Evolutionary conservation across 2,113 vertebrate species (phyloP).

Genomic region (Hypomesus transpacificus): DNA sequence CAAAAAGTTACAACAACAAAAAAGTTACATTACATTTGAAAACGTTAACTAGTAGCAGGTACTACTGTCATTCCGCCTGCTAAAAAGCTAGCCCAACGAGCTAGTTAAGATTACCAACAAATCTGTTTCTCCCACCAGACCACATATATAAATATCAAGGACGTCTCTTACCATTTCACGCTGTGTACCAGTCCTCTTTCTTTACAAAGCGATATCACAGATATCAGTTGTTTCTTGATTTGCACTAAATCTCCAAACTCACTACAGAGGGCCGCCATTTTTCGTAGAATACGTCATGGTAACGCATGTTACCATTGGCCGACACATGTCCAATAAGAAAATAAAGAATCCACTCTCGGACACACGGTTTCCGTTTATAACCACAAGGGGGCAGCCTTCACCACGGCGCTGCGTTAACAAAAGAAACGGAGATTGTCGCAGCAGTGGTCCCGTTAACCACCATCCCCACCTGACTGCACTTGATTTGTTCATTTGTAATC

Average conservation of each 20-base stretch:
- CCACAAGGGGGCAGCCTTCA: too few relatives aligned
- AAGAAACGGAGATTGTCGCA: too few relatives aligned
- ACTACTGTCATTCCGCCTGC: too few relatives aligned
- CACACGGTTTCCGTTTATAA: too few relatives aligned
- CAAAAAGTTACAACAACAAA: too few relatives aligned
- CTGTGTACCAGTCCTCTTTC: conserved; percentile 92
- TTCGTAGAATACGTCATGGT: conserved; percentile 26
- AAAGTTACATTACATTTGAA: too few relatives aligned
- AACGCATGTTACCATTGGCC: conserved; percentile 8
- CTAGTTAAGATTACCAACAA: not conserved
- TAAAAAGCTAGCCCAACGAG: too few relatives aligned
- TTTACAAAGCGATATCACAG: conserved; percentile 84
- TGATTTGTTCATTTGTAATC: too few relatives aligned
- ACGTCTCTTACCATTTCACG: conserved; percentile 84
- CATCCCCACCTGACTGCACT: too few relatives aligned
- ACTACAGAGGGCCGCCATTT: conserved; percentile 73
- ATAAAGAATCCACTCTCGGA: not conserved
- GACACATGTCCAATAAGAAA: not conserved
- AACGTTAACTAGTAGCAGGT: too few relatives aligned
- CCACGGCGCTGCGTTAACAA: too few relatives aligned
- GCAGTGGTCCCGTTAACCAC: too few relatives aligned
- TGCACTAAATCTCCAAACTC: conserved; percentile 85
- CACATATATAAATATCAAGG: not conserved
- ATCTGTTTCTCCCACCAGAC: not conserved
- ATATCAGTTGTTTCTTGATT: conserved; percentile 90